These are phyloP conservation scores for Actinia tenebrosa DNA, from an alignment of 64 coral and sea anemone genomes.

Conservation along the genomic window DNA sequence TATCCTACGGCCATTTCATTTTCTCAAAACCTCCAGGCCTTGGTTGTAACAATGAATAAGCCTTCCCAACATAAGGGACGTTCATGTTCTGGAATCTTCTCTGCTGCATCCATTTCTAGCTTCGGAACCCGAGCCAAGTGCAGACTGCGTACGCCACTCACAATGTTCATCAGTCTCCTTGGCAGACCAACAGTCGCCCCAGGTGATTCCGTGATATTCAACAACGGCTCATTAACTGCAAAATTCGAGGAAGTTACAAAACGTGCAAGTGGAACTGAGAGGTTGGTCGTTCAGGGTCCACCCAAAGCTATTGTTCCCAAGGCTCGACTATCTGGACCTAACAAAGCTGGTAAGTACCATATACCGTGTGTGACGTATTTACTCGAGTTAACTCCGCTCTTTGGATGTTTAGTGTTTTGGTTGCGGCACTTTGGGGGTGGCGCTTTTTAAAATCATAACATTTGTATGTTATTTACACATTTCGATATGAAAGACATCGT, in stretches of 20 bases:
- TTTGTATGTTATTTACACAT: no score
- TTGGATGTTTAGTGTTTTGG: no score
- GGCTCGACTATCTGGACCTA: slow-evolving; percentile 7
- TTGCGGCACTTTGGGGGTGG: no score
- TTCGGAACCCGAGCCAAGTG: slow-evolving; percentile 32
- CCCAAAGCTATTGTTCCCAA: background rate
- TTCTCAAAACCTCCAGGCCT: slow-evolving; percentile 33
- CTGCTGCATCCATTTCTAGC: background rate
- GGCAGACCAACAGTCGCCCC: slow-evolving; percentile 29
- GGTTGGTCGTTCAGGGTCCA: slow-evolving; percentile 17
- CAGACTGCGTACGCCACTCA: background rate
- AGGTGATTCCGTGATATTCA: slow-evolving; percentile 20
- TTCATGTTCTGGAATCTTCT: slow-evolving; percentile 41
- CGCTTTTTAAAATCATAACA: no score
- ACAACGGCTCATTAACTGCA: slow-evolving; percentile 24
- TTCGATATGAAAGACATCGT: no score
- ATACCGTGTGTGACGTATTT: no score
- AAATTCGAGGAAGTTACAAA: slow-evolving; percentile 28
- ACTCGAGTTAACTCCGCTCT: no score
- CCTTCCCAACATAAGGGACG: background rate
- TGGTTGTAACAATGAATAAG: slow-evolving; percentile 27
- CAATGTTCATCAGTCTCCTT: slow-evolving; percentile 16
- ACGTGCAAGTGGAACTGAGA: background rate
- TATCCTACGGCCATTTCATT: slow-evolving; percentile 9
- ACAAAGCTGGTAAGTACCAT: slow-evolving; percentile 28